phyloP scores from a whole-genome alignment of 2,888 invertebrate genomes.

The Ectemnius continuus region DNA sequence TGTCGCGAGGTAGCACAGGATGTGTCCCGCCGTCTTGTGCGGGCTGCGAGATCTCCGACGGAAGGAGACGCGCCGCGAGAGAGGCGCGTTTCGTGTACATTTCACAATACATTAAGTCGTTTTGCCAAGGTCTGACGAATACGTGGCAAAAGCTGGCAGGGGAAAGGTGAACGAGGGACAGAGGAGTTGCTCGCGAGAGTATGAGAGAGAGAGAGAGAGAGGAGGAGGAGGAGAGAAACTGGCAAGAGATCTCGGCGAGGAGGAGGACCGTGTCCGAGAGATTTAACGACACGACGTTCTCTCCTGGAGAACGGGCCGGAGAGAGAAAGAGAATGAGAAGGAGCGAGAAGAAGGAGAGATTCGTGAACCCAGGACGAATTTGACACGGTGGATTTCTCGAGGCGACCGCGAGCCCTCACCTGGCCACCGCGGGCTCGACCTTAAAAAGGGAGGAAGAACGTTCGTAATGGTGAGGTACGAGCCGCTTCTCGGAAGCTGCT shows the following conservation, averaged over 20 bases:
- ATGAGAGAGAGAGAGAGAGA: conserved; percentile 18
- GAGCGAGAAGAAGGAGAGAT: too few relatives aligned
- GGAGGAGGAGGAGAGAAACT: conserved; percentile 34
- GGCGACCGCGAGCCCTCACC: conserved; percentile 49
- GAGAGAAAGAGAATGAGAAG: too few relatives aligned
- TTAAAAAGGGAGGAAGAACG: conserved; percentile 40
- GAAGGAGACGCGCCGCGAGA: conserved; percentile 4
- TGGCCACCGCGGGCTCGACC: conserved; percentile 51
- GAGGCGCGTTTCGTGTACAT: conserved; percentile 62
- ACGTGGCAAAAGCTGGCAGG: conserved; percentile 50
- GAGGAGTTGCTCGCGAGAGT: not conserved
- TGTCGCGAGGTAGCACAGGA: conserved; percentile 6
- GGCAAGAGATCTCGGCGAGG: not conserved
- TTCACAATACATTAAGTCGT: conserved; percentile 70
- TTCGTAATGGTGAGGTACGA: conserved; percentile 39
- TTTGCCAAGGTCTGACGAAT: conserved; percentile 56
- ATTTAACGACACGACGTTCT: conserved; percentile 64
- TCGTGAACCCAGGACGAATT: conserved; percentile 54
- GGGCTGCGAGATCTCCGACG: conserved; percentile 32
- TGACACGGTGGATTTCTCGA: conserved; percentile 66
- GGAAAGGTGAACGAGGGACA: conserved; percentile 33
- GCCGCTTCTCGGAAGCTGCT: conserved; percentile 53
- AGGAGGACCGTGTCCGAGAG: conserved; percentile 58
- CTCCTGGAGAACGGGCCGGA: conserved; percentile 44
- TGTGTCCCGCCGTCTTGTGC: conserved; percentile 55